phyloP scores from a whole-genome alignment of 2,797 vertebrate species.

The Lagodon rhomboides region DNA sequence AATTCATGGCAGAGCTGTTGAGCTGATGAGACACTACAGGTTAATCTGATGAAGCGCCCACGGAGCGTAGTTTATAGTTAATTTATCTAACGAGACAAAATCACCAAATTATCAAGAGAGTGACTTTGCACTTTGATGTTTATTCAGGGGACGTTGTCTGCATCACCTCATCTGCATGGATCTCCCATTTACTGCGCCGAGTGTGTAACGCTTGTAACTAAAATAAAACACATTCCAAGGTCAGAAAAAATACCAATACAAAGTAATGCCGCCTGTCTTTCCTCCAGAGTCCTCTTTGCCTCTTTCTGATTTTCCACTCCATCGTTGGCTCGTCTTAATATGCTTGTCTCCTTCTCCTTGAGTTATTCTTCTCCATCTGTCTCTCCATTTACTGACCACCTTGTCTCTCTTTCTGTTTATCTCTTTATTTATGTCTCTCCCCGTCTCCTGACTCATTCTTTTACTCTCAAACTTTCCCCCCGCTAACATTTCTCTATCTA shows the following conservation, averaged over 20 bases:
- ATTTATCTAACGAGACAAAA: background rate
- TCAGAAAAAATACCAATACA: conserved; percentile 23
- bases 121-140: background rate
- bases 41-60: too few species aligned
- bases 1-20: background rate
- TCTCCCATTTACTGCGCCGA: conserved; percentile 22
- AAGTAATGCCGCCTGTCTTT: background rate
- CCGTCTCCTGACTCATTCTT: conserved; percentile 15
- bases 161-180: conserved; percentile 16
- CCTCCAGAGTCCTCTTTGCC: conserved; percentile 7
- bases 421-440: conserved; percentile 8
- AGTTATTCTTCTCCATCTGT: background rate
- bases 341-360: conserved; percentile 9
- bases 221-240: conserved; percentile 39
- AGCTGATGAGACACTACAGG: background rate
- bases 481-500: conserved; percentile 15
- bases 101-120: background rate
- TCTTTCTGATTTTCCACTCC: conserved; percentile 16
- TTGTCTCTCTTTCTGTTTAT: background rate
- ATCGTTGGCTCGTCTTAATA: conserved; percentile 21
- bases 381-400: background rate
- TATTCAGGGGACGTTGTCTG: conserved; percentile 6
- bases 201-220: background rate
- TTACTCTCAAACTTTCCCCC: conserved; percentile 4
- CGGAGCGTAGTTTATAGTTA: background rate